Evolutionary conservation across 2,888 invertebrate species (phyloP), one percentile per base, ranked within the genome.

Genomic region (Caenorhabditis sp.): DNA sequence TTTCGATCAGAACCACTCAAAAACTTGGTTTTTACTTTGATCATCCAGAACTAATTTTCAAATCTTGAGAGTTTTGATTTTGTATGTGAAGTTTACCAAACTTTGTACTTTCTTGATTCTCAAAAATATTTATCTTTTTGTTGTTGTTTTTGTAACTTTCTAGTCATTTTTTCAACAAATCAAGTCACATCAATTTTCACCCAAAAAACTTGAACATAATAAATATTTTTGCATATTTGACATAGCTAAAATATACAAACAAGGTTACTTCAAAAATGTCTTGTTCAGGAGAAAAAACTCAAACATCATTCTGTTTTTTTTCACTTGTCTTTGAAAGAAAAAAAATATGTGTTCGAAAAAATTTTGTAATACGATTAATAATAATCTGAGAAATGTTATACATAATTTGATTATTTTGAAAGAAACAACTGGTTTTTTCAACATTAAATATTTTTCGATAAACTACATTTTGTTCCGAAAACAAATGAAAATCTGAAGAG

Each of bases 301-400:
- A 51, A 51, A 51, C 51, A 51, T 23, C 51, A 51, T n/a, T 49
- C 51, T 23, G 51, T 21, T 10, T 51, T 21, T 21, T 23, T 19
- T 51, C 21, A 21, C 51, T 51, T 51, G 5, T 23, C 21, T 4
- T 19, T n/a, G 49, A 49, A 49, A n/a, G n/a, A n/a, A n/a, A n/a
- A n/a, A 19, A 19, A 14, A 19, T 19, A 49, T 49, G 8, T 43
- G 12, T 43, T 51, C 21, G 21, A 19, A 17, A 5, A n/a, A 51
- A 6, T n/a, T 51, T 21, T 51, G 17, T 63, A 69, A 69, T 69
- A 31, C 60, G 69, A 69, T 69, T 69, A 69, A 57, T 55, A 58
- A 62, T 49, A 37, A 36, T 62, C 49, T 58, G 43, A 43, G 17
- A 43, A 17, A 43, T n/a, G n/a, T n/a, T n/a, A n/a, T n/a, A 10